phyloP scores from a whole-genome alignment of 2,888 invertebrate genomes.

The Parnassius mnemosyne region DNA sequence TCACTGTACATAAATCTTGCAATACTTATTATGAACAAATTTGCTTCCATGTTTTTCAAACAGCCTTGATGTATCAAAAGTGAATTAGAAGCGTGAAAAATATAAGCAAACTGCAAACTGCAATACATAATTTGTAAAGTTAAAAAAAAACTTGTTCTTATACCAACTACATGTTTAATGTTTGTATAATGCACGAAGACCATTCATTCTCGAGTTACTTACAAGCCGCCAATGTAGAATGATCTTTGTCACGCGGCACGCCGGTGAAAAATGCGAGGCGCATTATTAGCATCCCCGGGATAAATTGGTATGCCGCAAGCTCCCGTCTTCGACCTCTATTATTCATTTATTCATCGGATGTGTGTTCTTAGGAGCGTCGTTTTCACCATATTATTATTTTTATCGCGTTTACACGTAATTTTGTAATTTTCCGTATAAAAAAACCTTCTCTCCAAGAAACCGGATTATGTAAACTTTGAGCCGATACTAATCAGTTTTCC shows the following conservation, averaged over 20 bases:
- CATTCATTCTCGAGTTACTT: conserved; percentile 39
- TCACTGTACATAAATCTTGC: too few species aligned
- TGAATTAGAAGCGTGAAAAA: conserved; percentile 2
- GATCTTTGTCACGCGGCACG: conserved; percentile 52
- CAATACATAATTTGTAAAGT: conserved; percentile 23
- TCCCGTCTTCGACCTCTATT: conserved; percentile 65
- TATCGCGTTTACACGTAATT: conserved; percentile 45
- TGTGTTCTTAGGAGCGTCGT: conserved; percentile 50
- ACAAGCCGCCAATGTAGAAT: conserved; percentile 50
- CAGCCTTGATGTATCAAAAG: neutral
- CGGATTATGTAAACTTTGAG: neutral
- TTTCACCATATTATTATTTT: conserved; percentile 37
- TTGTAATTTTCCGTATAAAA: conserved; percentile 30
- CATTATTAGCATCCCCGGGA: conserved; percentile 70
- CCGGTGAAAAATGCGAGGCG: conserved; percentile 69
- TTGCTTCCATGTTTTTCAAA: too few species aligned
- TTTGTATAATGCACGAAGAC: conserved; percentile 29
- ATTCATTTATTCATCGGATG: conserved; percentile 76
- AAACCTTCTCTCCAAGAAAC: neutral
- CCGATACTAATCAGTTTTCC: conserved; percentile 2
- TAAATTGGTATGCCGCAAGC: conserved; percentile 73
- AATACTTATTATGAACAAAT: too few species aligned
- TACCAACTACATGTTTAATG: conserved; percentile 28
- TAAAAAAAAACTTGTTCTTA: conserved; percentile 23
- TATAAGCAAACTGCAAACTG: conserved; percentile 8